These are phyloP conservation scores for Unio delphinus DNA, from an alignment of 2,888 invertebrate species.

Conservation along the genomic window DNA sequence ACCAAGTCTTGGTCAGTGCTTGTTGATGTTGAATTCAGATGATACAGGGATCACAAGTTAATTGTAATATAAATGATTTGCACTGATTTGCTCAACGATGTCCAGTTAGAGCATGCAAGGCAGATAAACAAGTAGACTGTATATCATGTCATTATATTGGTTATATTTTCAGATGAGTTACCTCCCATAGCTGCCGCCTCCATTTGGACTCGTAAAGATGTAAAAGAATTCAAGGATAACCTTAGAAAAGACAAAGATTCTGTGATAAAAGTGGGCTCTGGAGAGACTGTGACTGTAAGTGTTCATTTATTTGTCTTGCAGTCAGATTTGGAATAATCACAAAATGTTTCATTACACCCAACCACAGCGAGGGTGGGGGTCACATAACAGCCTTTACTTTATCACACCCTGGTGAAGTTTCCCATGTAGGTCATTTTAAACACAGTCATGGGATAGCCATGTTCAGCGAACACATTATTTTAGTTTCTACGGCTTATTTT, in stretches of 20 bases:
- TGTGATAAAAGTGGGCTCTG: slow-evolving; percentile 94
- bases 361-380: too few species aligned
- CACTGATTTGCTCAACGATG: not conserved
- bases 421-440: too few species aligned
- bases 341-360: too few species aligned
- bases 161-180: slow-evolving; percentile 55
- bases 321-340: not conserved
- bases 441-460: too few species aligned
- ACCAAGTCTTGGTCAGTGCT: too few species aligned
- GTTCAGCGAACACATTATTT: too few species aligned
- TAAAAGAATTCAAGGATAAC: slow-evolving; percentile 90
- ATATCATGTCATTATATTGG: slow-evolving; percentile 5
- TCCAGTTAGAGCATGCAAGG: not conserved
- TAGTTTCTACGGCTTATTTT: too few species aligned
- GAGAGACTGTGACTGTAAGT: slow-evolving; percentile 94
- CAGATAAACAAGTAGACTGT: not conserved
- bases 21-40: too few species aligned
- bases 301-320: not conserved
- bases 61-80: too few species aligned
- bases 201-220: slow-evolving; percentile 96
- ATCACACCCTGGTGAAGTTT: too few species aligned
- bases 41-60: too few species aligned
- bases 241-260: slow-evolving; percentile 87
- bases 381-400: too few species aligned
- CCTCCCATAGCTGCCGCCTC: slow-evolving; percentile 78